These are phyloP conservation scores for Microtus oregoni DNA, from an alignment of 2,113 vertebrate species.

Conservation along the genomic window DNA sequence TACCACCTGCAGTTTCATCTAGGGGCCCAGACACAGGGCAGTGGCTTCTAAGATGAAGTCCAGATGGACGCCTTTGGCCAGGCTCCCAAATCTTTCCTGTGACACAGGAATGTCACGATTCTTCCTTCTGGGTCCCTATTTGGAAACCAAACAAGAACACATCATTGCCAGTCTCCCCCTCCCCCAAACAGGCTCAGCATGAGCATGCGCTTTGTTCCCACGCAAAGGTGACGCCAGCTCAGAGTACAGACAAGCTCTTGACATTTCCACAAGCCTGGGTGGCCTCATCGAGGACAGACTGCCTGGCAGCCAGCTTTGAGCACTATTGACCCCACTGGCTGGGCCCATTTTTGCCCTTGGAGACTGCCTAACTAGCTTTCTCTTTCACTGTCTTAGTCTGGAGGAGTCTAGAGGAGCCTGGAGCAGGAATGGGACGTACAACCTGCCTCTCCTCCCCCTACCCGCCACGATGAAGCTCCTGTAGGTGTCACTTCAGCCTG, in stretches of 20 bases:
- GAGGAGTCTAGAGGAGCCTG: too few relatives aligned
- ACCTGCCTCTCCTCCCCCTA: neutral
- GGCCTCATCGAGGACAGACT: neutral
- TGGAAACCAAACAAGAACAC: conserved; percentile 20
- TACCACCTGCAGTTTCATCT: neutral
- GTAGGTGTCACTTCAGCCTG: neutral
- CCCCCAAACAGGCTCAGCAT: neutral
- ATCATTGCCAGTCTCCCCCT: neutral
- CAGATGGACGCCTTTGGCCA: neutral
- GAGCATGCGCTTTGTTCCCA: neutral
- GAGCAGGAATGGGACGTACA: neutral
- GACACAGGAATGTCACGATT: neutral
- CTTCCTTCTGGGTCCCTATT: neutral
- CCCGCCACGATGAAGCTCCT: neutral
- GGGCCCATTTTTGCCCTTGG: neutral
- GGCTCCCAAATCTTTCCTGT: neutral
- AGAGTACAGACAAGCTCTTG: neutral
- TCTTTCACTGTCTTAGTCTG: neutral
- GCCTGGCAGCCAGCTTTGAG: neutral
- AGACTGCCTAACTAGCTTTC: neutral
- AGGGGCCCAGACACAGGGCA: neutral
- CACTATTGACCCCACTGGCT: rapidly evolving
- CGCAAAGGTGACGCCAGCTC: conserved; percentile 20
- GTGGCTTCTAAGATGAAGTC: neutral
- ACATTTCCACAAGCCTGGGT: neutral